Conservation (phyloP, 2,888 invertebrate genomes). For the Biston stratarius region DNA sequence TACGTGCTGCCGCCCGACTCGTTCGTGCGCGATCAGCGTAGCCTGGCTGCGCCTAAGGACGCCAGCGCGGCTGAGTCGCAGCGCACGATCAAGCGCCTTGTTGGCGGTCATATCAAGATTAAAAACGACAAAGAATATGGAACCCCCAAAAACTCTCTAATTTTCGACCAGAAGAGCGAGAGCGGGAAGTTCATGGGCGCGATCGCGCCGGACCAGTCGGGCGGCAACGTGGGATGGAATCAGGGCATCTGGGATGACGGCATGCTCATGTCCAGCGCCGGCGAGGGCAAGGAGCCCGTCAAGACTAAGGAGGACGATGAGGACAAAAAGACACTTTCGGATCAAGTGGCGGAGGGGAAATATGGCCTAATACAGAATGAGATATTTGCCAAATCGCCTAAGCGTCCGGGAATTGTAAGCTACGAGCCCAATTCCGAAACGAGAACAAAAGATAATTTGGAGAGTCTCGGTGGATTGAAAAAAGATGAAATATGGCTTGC, state of each 20-base stretch:
- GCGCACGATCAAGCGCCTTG: slow-evolving; percentile 88
- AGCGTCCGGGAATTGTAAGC: slow-evolving; percentile 93
- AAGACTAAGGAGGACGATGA: slow-evolving; percentile 87
- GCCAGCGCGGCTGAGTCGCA: slow-evolving; percentile 71
- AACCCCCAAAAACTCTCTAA: slow-evolving; percentile 74
- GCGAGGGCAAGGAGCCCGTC: slow-evolving; percentile 87
- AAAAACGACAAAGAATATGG: slow-evolving; percentile 77
- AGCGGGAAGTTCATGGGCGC: slow-evolving; percentile 76
- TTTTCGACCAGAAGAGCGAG: slow-evolving; percentile 69
- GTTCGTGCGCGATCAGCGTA: slow-evolving; percentile 83
- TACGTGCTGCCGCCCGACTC: slow-evolving; percentile 85
- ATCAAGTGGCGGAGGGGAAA: slow-evolving; percentile 96
- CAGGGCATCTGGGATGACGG: slow-evolving; percentile 88
- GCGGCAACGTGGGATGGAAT: slow-evolving; percentile 83
- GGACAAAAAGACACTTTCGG: slow-evolving; percentile 93
- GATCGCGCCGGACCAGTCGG: slow-evolving; percentile 78
- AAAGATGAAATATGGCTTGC: slow-evolving; percentile 96
- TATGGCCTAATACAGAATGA: slow-evolving; percentile 96
- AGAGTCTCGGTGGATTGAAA: slow-evolving; percentile 92
- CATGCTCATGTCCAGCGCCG: slow-evolving; percentile 89
- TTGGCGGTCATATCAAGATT: slow-evolving; percentile 89
- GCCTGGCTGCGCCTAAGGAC: slow-evolving; percentile 70
- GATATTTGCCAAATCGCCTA: slow-evolving; percentile 89
- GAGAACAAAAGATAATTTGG: slow-evolving; percentile 90
- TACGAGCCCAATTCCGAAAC: slow-evolving; percentile 93